Conservation (phyloP, 2,797 vertebrate genomes). For the Amphiprion clarkii region DNA sequence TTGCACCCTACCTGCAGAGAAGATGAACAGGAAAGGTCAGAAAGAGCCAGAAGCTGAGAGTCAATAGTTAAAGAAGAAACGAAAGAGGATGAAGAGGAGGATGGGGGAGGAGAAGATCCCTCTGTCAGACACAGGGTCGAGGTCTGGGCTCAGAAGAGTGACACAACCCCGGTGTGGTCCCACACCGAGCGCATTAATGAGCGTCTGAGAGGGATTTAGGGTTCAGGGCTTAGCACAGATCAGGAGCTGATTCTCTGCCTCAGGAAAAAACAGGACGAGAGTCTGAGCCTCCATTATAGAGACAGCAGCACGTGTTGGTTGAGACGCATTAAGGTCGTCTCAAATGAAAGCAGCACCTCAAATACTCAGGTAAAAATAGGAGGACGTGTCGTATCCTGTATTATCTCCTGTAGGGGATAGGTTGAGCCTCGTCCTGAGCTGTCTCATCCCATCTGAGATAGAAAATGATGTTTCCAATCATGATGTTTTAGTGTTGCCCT, state of each 20-base stretch:
- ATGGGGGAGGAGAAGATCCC: conserved; percentile 58
- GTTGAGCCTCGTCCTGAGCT: not conserved
- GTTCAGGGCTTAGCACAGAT: conserved; percentile 76
- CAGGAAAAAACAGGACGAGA: conserved; percentile 48
- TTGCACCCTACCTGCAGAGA: conserved; percentile 7
- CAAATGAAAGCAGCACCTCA: conserved; percentile 42
- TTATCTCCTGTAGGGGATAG: not conserved
- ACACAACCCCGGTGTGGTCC: conserved; percentile 64
- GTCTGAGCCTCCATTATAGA: conserved; percentile 40
- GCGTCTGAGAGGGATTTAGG: conserved; percentile 82
- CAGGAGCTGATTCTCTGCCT: conserved; percentile 66
- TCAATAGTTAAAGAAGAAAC: conserved; percentile 30
- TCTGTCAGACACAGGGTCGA: conserved; percentile 55
- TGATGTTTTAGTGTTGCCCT: not conserved
- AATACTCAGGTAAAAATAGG: not conserved
- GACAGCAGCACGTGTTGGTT: conserved; percentile 15
- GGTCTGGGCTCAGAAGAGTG: conserved; percentile 62
- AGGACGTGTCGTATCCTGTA: not conserved
- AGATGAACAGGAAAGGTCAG: conserved; percentile 24
- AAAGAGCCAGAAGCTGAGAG: conserved; percentile 20
- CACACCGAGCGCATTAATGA: conserved; percentile 73
- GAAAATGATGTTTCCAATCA: not conserved
- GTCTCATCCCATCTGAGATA: not conserved
- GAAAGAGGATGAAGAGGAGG: conserved; percentile 42
- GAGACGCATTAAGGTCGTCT: conserved; percentile 40